These are phyloP conservation scores for Drosophila nigrodunni DNA, from an alignment of 1,140 invertebrate genomes.

Conservation along the genomic window DNA sequence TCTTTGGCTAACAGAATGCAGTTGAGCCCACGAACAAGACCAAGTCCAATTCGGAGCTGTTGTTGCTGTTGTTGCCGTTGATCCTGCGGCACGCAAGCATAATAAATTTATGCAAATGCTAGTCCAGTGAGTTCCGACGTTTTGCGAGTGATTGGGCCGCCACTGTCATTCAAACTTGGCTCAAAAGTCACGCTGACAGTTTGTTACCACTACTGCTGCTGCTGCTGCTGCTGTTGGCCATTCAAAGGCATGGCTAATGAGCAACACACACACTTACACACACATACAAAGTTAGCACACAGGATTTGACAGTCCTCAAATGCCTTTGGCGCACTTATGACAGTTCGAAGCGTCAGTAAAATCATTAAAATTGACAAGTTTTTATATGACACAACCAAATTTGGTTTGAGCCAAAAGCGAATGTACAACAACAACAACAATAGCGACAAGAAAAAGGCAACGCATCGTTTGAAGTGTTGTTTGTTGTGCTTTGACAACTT, in stretches of 20 bases:
- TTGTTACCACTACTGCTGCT: neutral
- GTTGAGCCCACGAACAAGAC: constrained; percentile 13
- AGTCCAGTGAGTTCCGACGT: constrained; percentile 2
- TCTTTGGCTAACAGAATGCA: constrained; percentile 53
- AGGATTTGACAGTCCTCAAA: constrained; percentile 54
- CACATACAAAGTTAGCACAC: neutral
- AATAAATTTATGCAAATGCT: constrained; percentile 76
- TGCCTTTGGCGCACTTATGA: constrained; percentile 81
- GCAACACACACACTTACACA: constrained; percentile 44
- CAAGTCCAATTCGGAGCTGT: constrained; percentile 39
- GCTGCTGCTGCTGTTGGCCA: constrained; percentile 14
- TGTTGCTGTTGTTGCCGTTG: constrained; percentile 62
- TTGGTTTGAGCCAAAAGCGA: constrained; percentile 63
- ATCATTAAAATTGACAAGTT: constrained; percentile 84
- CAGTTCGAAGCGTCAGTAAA: constrained; percentile 84
- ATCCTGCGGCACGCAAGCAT: constrained; percentile 53
- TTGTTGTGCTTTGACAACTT: constrained; percentile 60
- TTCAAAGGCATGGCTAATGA: constrained; percentile 70
- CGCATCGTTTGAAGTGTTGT: constrained; percentile 73
- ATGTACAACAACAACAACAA: constrained; percentile 11
- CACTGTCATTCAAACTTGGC: constrained; percentile 50
- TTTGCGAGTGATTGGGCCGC: constrained; percentile 46
- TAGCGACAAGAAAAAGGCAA: neutral
- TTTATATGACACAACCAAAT: constrained; percentile 79
- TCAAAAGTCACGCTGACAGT: constrained; percentile 57